Base-by-base conservation (phyloP, 2,888 invertebrate species). In the Philopedon plagiatum region DNA sequence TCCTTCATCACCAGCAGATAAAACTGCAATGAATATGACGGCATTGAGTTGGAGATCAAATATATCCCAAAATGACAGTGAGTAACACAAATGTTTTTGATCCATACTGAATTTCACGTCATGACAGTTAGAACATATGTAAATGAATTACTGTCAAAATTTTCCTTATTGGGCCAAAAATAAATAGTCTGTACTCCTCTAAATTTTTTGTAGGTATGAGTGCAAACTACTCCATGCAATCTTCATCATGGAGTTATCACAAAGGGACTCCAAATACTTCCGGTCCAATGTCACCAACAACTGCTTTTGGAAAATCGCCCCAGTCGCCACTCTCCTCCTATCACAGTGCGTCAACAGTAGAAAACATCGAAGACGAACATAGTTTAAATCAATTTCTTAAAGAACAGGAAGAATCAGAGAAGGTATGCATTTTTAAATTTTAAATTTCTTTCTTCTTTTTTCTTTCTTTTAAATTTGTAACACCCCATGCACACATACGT, bases 331-430 rank as follows among this genome's bases (percentile, higher is more conserved):
- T 82, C 80, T 11, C 83, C 79, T 82, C 72, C 23, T 78, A 77
- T 58, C 71, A 62, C n/a, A 78, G 78, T 62, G 70, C 73, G 2
- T 77, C 80, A 5, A 79, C 79, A 1, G 76, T 80, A 18, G 88
- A 89, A 67, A 81, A 86, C 15, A 88, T 89, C 57, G 85, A 85
- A 0, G 87, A 89, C 78, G 87, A 88, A 71, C 82, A 84, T 29
- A 84, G 85, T 11, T 81, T 89, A 34, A 82, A 85, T 15, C 82
- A 86, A 61, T 88, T 88, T 80, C 81, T 89, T 41, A 85, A 84
- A 79, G 83, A 85, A 51, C 83, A 83, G 64, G 83, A 84, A 57
- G 80, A 80, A 13, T 78, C 80, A 39, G 83, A 85, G 73, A 84
- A 81, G 74, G 78, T 54, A 54, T 13, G 29, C 0, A 29, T 13